A percentile compares a stretch with the other conserved stretches of the same genome.
phyloP scores from a whole-genome alignment of 2,113 vertebrate species.

The Phrynosoma blainvillii region DNA sequence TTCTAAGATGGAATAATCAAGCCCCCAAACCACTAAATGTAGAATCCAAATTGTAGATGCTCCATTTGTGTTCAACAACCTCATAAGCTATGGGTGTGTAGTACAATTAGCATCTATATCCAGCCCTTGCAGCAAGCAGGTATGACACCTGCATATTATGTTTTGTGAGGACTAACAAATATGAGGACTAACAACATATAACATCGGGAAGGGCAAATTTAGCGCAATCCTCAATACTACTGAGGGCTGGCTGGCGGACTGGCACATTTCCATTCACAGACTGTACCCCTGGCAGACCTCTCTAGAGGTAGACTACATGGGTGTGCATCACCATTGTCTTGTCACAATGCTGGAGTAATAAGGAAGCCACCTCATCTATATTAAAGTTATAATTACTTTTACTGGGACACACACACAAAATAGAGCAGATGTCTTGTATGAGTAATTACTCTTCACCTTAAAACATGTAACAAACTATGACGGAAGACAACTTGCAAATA shows the following conservation, averaged over 20 bases:
- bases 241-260: too few species aligned
- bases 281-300: not conserved
- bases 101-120: not conserved
- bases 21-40: not conserved
- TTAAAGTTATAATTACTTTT: not conserved
- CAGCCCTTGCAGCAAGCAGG: not conserved
- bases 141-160: too few species aligned
- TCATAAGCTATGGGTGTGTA: not conserved
- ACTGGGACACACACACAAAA: not conserved
- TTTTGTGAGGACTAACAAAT: too few species aligned
- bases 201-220: not conserved
- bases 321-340: not conserved
- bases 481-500: not conserved
- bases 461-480: not conserved
- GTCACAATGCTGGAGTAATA: too few species aligned
- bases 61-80: not conserved
- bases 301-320: not conserved
- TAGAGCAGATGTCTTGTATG: not conserved
- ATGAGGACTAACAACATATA: too few species aligned
- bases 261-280: not conserved
- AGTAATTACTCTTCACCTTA: not conserved
- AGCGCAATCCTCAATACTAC: not conserved
- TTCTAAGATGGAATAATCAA: not conserved
- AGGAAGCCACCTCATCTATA: not conserved
- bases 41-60: not conserved